Percentiles rank a stretch among this genome's conserved stretches.
Evolutionary conservation across 2,888 invertebrate species (phyloP).

Genomic region (Priapulus caudatus): DNA sequence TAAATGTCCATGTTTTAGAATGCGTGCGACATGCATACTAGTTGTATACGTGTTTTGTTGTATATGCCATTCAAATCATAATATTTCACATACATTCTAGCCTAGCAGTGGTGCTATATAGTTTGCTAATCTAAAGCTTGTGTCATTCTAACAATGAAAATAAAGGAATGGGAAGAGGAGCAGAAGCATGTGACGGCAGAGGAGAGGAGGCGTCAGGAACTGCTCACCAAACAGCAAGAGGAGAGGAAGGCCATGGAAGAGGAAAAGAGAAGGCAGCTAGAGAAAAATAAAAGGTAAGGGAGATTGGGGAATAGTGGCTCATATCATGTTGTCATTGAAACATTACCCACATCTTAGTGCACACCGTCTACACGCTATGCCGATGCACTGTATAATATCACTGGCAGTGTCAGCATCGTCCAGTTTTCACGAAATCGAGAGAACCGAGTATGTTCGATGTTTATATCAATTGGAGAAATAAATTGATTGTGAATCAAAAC

Average conservation of each 20-base stretch:
- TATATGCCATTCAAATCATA: too few relatives aligned
- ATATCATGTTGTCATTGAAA: background rate
- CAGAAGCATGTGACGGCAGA: slow-evolving; percentile 24
- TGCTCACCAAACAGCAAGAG: slow-evolving; percentile 28
- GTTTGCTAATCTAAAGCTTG: too few relatives aligned
- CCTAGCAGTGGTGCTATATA: too few relatives aligned
- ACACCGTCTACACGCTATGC: background rate
- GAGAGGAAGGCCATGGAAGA: slow-evolving; percentile 27
- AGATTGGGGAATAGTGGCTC: background rate
- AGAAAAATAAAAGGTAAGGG: slow-evolving; percentile 14
- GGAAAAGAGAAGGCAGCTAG: slow-evolving; percentile 24
- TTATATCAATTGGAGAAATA: too few relatives aligned
- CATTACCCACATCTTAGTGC: background rate
- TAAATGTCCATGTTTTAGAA: too few relatives aligned
- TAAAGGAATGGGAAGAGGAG: slow-evolving; percentile 18
- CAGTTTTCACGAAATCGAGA: too few relatives aligned
- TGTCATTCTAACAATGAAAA: slow-evolving; percentile 12
- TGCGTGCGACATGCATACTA: background rate
- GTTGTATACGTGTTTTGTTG: slow-evolving; percentile 8
- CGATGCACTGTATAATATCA: slow-evolving; percentile 4
- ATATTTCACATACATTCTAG: too few relatives aligned
- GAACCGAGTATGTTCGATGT: too few relatives aligned
- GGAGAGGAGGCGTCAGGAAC: slow-evolving; percentile 31
- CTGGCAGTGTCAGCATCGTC: slow-evolving; percentile 8
- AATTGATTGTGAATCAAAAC: too few relatives aligned